Conservation (phyloP, 1,140 invertebrate genomes). For the Drosophila melanogaster region DNA sequence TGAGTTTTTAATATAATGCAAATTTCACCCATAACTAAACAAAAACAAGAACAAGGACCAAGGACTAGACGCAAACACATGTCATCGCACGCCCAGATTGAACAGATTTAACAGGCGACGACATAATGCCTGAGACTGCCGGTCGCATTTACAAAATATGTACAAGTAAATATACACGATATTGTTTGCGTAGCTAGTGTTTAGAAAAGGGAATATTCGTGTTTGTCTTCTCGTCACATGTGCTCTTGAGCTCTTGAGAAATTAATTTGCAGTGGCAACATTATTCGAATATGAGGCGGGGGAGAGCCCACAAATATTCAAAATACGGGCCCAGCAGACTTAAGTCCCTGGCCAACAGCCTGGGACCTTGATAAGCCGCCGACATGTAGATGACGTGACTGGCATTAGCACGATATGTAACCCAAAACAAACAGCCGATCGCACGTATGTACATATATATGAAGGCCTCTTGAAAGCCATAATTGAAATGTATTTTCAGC, state of each 20-base stretch:
- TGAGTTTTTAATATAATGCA: conserved; percentile 72
- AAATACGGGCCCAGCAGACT: conserved; percentile 59
- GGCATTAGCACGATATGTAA: conserved; percentile 28
- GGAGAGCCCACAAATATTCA: conserved; percentile 78
- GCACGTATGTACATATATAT: not conserved
- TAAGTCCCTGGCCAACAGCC: conserved; percentile 40
- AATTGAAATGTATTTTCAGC: conserved; percentile 45
- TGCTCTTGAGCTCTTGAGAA: conserved; percentile 81
- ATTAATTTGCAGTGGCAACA: conserved; percentile 82
- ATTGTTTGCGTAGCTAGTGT: conserved; percentile 70
- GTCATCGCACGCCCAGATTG: conserved; percentile 74
- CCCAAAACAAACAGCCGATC: conserved; percentile 14
- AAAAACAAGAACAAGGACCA: conserved; percentile 42
- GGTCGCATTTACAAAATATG: conserved; percentile 68
- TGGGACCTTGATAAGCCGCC: conserved; percentile 39
- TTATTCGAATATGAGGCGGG: conserved; percentile 47
- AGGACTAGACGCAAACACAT: conserved; percentile 58
- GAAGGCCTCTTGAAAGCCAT: conserved; percentile 2
- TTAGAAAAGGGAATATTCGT: conserved; percentile 63
- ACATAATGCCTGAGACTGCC: conserved; percentile 64
- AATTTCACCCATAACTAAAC: conserved; percentile 57
- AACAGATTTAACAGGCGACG: conserved; percentile 76
- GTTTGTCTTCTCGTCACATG: conserved; percentile 65
- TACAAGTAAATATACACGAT: conserved; percentile 61
- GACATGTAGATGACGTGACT: conserved; percentile 29